These are phyloP conservation scores for Acrobeloides nanus DNA, from an alignment of 2,888 invertebrate genomes.

Conservation along the genomic window DNA sequence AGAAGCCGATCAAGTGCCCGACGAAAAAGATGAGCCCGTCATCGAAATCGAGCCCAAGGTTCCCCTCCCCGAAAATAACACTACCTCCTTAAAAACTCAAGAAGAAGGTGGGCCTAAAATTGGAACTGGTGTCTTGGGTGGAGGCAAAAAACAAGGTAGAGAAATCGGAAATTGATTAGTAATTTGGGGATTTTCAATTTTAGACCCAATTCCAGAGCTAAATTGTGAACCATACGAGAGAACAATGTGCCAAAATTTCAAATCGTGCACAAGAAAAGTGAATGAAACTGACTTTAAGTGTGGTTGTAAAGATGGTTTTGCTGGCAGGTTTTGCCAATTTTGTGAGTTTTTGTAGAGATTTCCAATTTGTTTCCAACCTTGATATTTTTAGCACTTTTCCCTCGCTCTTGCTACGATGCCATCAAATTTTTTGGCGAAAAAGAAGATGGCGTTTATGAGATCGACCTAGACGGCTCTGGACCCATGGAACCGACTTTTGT, in stretches of 20 bases:
- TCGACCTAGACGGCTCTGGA: constrained; percentile 44
- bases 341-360: constrained; percentile 22
- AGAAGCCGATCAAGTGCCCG: too few species aligned
- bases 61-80: too few species aligned
- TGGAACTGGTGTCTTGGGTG: too few species aligned
- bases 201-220: too few species aligned
- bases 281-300: constrained; percentile 24
- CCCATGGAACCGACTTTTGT: constrained; percentile 29
- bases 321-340: constrained; percentile 41
- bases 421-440: constrained; percentile 26
- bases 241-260: constrained; percentile 32
- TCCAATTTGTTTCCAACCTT: constrained; percentile 6
- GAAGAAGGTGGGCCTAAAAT: too few species aligned
- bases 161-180: too few species aligned
- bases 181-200: too few species aligned
- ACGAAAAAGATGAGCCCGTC: too few species aligned
- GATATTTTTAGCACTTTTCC: constrained; percentile 24
- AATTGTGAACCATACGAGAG: constrained; percentile 19
- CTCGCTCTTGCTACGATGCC: constrained; percentile 43
- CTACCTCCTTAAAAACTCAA: too few species aligned
- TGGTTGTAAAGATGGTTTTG: constrained; percentile 32
- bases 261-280: constrained; percentile 17
- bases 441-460: constrained; percentile 31
- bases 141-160: too few species aligned
- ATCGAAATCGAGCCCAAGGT: too few species aligned